Evolutionary conservation across 2,113 vertebrate species (phyloP).

Genomic region (Neogale vison): DNA sequence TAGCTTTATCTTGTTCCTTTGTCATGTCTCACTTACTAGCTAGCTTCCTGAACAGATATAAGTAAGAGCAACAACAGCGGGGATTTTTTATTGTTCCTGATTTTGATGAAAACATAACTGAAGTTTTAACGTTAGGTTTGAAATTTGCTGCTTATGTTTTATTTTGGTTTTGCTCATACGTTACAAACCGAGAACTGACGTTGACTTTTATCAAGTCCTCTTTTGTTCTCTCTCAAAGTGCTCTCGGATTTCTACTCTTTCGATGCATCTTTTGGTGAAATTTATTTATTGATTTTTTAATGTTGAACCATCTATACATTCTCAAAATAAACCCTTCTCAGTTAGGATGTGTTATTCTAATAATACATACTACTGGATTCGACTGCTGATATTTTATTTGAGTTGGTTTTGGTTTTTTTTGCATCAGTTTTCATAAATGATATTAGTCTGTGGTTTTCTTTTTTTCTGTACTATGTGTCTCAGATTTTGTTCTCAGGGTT

Average conservation of each 20-base stretch:
- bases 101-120: background rate
- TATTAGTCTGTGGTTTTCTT: background rate
- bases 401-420: background rate
- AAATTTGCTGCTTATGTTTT: constrained; percentile 1
- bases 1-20: background rate
- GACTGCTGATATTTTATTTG: background rate
- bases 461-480: background rate
- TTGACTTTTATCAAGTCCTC: background rate
- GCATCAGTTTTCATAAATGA: constrained; percentile 6
- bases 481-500: background rate
- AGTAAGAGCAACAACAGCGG: background rate
- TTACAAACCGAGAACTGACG: background rate
- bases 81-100: background rate
- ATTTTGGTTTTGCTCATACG: background rate
- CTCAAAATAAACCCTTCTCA: background rate
- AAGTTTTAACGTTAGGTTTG: constrained; percentile 16
- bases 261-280: background rate
- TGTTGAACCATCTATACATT: background rate
- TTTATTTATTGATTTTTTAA: background rate
- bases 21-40: background rate
- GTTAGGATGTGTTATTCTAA: background rate
- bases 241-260: constrained; percentile 24
- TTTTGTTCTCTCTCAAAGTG: constrained; percentile 1
- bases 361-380: background rate
- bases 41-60: background rate